phyloP scores from a whole-genome alignment of 2,888 invertebrate genomes.

The Cephus spinipes region DNA sequence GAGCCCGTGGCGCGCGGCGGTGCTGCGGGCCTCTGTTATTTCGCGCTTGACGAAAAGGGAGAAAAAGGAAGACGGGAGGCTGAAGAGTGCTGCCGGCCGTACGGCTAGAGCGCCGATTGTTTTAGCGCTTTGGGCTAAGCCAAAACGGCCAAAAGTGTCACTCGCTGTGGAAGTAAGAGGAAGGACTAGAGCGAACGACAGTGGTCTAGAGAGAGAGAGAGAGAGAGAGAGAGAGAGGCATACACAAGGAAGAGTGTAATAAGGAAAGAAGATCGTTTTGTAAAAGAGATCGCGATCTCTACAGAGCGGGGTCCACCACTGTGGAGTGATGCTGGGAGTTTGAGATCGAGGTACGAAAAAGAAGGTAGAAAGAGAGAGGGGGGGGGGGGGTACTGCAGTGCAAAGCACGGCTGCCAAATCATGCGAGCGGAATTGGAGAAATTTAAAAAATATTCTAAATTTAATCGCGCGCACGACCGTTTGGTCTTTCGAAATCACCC shows the following conservation, averaged over 20 bases:
- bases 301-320: not conserved
- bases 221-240: conserved; percentile 22
- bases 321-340: not conserved
- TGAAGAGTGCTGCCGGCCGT: not conserved
- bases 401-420: conserved; percentile 56
- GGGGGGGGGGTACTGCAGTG: conserved; percentile 22
- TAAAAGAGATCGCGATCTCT: conserved; percentile 15
- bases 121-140: conserved; percentile 49
- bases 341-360: conserved; percentile 15
- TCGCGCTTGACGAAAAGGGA: conserved; percentile 58
- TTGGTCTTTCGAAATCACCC: conserved; percentile 60
- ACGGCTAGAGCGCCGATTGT: conserved; percentile 46
- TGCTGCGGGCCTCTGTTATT: conserved; percentile 47
- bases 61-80: conserved; percentile 30
- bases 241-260: not conserved
- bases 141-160: conserved; percentile 36
- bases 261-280: conserved; percentile 18
- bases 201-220: conserved; percentile 25
- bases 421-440: conserved; percentile 65
- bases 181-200: conserved; percentile 22
- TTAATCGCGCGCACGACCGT: conserved; percentile 54
- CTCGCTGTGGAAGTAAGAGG: not conserved
- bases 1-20: not conserved
- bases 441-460: conserved; percentile 68
- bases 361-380: conserved; percentile 33